Base-by-base conservation (phyloP, 1,140 invertebrate genomes). In the Conus betulinus region DNA sequence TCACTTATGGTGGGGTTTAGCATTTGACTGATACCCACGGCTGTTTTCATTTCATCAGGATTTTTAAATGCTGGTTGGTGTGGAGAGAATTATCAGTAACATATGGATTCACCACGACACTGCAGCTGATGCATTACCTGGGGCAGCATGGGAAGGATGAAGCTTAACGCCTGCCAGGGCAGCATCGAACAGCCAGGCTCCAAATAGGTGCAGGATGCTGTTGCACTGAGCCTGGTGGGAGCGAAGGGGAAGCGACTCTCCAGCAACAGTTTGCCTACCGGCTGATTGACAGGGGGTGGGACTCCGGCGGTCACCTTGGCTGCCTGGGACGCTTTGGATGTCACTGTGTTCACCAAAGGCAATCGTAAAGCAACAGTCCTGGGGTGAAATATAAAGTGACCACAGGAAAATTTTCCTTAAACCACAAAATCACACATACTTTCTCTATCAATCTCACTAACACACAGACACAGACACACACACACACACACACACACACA, bases 161-260 rank as follows among this genome's bases (percentile, higher is more conserved):
- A 94, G 90, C 79, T 91, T 92, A 60, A 94, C 97, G 79, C 98
- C 98, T 89, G 99, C 97, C 92, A 99, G 97, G 51, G 98, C 97
- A 53, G 98, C 98, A 95, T 99, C 98, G 95, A 99, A 99, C 60
- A 99, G 96, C 99, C 99, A 99, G 93, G 98, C 97, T 20, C 98
- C 98, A 96, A 99, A 99, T 87, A 99, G 95, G 96, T 99, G 98
- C 55, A 99, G 96, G 95, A 99, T 97, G 92, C 98, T 99, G 93
- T 98, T 98, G 89, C 98, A 98, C 93, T 98, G 98, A 15, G 98
- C 87, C 98, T 96, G 51, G 90, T 90, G 23, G 94, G 93, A 27
- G 94, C 93, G 86, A 94, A 89, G 10, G 94, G 93, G 27, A 92
- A 91, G 23, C 93, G 90, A 82, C 90, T 88, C 55, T 94, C 94